phyloP scores from a whole-genome alignment of 1,140 invertebrate genomes.

The Eufriesea mexicana region DNA sequence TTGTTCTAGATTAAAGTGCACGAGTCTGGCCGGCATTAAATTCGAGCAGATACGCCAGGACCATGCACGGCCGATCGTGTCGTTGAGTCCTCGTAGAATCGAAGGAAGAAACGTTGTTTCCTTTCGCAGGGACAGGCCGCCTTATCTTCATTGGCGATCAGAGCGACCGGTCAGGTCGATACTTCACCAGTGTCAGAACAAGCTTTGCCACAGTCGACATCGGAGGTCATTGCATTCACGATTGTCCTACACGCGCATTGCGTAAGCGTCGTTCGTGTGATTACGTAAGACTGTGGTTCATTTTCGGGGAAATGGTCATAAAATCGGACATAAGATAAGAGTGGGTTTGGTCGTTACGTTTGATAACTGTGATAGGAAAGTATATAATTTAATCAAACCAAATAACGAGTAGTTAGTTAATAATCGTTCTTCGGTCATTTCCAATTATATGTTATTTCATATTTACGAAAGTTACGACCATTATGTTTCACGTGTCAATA shows the following conservation, averaged over 20 bases:
- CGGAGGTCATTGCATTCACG: constrained; percentile 27
- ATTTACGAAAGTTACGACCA: background rate
- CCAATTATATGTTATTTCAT: background rate
- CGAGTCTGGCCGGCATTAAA: background rate
- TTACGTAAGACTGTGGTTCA: constrained; percentile 46
- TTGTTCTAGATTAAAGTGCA: background rate
- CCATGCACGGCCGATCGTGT: background rate
- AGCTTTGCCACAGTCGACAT: constrained; percentile 18
- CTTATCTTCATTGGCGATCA: constrained; percentile 39
- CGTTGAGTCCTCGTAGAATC: background rate
- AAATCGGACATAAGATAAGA: constrained; percentile 16
- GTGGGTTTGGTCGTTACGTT: background rate
- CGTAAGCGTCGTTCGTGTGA: constrained; percentile 39
- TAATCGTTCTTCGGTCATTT: background rate
- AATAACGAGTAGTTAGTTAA: background rate
- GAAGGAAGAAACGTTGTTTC: constrained; percentile 19
- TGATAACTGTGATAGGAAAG: background rate
- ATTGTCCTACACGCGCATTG: constrained; percentile 38
- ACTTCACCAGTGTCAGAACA: constrained; percentile 27
- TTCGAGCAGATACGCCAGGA: background rate
- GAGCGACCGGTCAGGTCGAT: background rate
- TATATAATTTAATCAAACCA: background rate
- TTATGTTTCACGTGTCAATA: background rate
- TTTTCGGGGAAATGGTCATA: constrained; percentile 13
- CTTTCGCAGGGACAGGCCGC: constrained; percentile 1